Evolutionary conservation across 2,797 vertebrate species (phyloP).

Genomic region (Moxostoma hubbsi): DNA sequence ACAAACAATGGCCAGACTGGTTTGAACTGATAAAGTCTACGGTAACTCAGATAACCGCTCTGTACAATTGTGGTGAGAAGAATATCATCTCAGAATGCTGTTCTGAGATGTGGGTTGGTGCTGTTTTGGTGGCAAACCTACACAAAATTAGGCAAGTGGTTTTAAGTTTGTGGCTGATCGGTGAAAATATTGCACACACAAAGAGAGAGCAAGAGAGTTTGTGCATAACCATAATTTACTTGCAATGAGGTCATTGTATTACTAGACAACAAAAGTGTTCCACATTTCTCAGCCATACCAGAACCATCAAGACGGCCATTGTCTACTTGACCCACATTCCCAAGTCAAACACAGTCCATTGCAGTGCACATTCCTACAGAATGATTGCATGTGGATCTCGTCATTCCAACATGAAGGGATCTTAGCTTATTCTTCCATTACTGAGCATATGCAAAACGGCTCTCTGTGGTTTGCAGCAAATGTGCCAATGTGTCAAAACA

Average conservation of each 20-base stretch:
- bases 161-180: too few relatives aligned
- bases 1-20: too few relatives aligned
- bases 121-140: too few relatives aligned
- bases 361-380: slow-evolving; percentile 47
- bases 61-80: too few relatives aligned
- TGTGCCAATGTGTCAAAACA: neutral
- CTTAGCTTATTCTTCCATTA: slow-evolving; percentile 1
- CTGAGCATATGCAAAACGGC: slow-evolving; percentile 8
- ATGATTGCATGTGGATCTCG: slow-evolving; percentile 27
- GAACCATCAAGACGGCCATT: slow-evolving; percentile 15
- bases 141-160: too few relatives aligned
- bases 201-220: too few relatives aligned
- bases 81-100: too few relatives aligned
- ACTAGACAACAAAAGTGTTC: slow-evolving; percentile 15
- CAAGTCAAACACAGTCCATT: slow-evolving; percentile 27
- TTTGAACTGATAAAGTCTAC: too few relatives aligned
- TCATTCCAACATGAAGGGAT: slow-evolving; percentile 14
- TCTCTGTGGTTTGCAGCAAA: slow-evolving; percentile 2
- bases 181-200: neutral
- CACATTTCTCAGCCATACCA: slow-evolving; percentile 8
- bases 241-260: neutral
- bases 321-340: slow-evolving; percentile 45
- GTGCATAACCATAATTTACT: slow-evolving; percentile 1
- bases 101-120: too few relatives aligned
- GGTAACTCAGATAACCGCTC: too few relatives aligned